Conservation (phyloP, 1,140 invertebrate species). For the Zaprionus vittiger region DNA sequence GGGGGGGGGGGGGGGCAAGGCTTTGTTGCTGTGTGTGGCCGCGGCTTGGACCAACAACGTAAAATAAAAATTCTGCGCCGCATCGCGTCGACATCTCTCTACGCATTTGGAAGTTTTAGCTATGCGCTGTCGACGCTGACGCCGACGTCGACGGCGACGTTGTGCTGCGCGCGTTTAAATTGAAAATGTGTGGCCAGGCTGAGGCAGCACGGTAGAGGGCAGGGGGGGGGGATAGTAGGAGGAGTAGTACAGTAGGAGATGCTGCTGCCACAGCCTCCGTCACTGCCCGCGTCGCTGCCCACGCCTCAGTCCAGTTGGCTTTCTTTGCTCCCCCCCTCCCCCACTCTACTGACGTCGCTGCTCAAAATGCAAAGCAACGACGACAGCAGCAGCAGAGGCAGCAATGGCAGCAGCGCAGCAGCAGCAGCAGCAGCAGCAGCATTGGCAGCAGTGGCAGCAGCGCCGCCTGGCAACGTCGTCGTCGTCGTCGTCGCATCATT, state of each 20-base stretch:
- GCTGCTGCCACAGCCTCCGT: background rate
- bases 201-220: no score
- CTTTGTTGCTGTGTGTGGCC: background rate
- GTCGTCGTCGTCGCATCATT: constrained; percentile 59
- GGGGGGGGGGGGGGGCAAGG: background rate
- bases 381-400: no score
- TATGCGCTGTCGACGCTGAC: constrained; percentile 40
- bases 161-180: constrained; percentile 60
- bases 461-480: constrained; percentile 16
- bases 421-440: no score
- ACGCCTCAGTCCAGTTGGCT: constrained; percentile 41
- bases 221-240: no score
- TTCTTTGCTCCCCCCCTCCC: constrained; percentile 44
- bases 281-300: constrained; percentile 20
- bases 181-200: constrained; percentile 67
- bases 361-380: constrained; percentile 40
- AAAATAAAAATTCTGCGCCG: constrained; percentile 20
- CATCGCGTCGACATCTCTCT: constrained; percentile 43
- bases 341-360: constrained; percentile 29
- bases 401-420: no score
- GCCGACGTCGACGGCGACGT: constrained; percentile 3
- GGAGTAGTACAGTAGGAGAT: no score
- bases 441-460: no score
- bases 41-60: constrained; percentile 52
- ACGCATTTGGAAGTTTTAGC: constrained; percentile 79